Percentiles rank a stretch among this genome's conserved stretches.
Evolutionary conservation across 1,140 invertebrate genomes (phyloP).

Genomic region (Tetragonula clypearis): DNA sequence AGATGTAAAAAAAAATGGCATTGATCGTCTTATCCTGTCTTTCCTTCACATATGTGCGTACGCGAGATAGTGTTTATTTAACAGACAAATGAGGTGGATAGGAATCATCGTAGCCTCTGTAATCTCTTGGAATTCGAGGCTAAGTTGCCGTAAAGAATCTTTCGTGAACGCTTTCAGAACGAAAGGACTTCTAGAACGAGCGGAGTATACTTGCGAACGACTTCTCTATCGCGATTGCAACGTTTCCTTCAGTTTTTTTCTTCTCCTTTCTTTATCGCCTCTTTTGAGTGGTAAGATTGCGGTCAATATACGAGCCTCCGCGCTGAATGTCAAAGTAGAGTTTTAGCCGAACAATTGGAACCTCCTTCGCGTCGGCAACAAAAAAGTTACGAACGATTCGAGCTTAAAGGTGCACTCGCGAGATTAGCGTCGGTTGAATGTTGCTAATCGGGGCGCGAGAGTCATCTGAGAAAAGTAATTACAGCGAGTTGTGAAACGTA

Average conservation of each 20-base stretch:
- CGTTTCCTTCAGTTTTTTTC: background rate
- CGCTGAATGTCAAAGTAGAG: background rate
- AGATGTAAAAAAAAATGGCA: no score
- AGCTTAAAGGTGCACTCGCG: background rate
- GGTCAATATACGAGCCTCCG: background rate
- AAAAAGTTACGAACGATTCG: background rate
- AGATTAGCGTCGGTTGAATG: background rate
- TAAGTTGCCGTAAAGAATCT: background rate
- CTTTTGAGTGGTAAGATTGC: background rate
- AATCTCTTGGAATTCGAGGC: slow-evolving; percentile 7
- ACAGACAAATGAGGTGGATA: background rate
- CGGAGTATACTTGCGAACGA: background rate
- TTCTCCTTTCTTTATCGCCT: background rate
- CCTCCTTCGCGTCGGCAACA: background rate
- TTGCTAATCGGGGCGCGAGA: background rate
- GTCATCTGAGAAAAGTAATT: background rate
- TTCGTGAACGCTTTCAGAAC: background rate
- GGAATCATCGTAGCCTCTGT: background rate
- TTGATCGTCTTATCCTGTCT: no score
- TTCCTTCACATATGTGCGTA: background rate
- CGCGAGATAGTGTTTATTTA: background rate
- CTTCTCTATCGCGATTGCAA: background rate
- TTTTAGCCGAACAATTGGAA: slow-evolving; percentile 13
- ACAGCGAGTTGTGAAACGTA: background rate
- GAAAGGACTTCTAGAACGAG: background rate